These are phyloP conservation scores for Ceryle rudis DNA, from an alignment of 2,797 vertebrate genomes.

Conservation along the genomic window DNA sequence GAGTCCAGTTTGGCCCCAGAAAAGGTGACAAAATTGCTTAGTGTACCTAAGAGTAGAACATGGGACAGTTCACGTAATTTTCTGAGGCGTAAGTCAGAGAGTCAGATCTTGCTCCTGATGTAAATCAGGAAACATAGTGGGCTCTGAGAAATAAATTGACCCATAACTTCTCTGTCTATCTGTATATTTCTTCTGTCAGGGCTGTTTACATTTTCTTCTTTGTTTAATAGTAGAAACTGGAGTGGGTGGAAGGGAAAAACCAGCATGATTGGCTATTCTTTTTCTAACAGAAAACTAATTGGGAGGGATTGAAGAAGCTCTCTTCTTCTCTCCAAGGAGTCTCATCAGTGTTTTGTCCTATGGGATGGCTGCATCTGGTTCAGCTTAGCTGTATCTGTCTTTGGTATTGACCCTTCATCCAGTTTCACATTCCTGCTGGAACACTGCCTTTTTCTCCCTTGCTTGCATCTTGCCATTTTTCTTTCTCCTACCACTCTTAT, in stretches of 20 bases:
- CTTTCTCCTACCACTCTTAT: not conserved
- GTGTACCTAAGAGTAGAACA: not conserved
- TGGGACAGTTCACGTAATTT: not conserved
- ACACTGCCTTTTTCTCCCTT: not conserved
- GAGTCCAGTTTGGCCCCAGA: not conserved
- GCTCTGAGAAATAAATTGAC: not conserved
- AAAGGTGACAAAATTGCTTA: not conserved
- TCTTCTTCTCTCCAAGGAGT: not conserved
- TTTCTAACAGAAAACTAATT: not conserved
- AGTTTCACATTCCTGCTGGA: constrained; percentile 16
- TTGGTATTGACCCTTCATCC: not conserved
- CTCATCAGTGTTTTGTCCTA: not conserved
- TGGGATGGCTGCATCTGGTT: constrained; percentile 51
- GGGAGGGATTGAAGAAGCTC: not conserved
- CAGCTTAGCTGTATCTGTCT: not conserved
- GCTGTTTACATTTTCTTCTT: constrained; percentile 27
- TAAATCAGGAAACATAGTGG: not conserved
- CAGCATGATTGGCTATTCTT: not conserved
- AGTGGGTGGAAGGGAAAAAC: not conserved
- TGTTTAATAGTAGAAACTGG: not conserved
- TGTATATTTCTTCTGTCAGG: not conserved
- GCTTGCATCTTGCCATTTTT: constrained; percentile 8
- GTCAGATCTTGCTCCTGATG: not conserved
- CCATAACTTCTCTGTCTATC: not conserved
- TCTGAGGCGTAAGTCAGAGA: not conserved